Evolutionary conservation across 2,888 invertebrate genomes (phyloP), one percentile per base, ranked within the genome.

Genomic region (Ectropis crepuscularia): DNA sequence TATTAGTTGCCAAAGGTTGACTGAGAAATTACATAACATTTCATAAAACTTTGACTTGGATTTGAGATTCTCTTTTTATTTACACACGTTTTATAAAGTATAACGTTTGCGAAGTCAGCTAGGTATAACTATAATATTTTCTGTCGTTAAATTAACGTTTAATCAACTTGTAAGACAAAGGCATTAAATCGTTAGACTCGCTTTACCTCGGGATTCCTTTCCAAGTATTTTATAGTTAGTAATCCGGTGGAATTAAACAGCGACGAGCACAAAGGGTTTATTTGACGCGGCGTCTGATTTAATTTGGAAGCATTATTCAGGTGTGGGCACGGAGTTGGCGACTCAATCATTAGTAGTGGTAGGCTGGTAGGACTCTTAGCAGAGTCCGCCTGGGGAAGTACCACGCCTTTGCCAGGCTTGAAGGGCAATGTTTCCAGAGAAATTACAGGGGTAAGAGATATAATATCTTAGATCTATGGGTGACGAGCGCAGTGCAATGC

Each of bases 221-320:
- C 50, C 0, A 41, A 42, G 41, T 53, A 53, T 53, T 53, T 53
- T 10, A 51, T 28, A 36, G 51, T n/a, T n/a, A 51, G 36, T 58
- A 58, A 63, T 58, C 51, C 36, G n/a, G 11, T 51, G 12, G 10
- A 57, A 60, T 59, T 61, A 59, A 67, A 61, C 42, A 39, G 10
- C 51, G 50, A 28, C 59, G 53, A 53, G 53, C 43, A 55, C 53
- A 63, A 61, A 68, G 58, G 45, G 62, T 67, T 62, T 62, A 67
- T 68, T 69, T 66, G 43, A 64, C 63, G 57, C 53, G 59, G 62
- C 51, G 45, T 46, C 46, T 72, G 68, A 70, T 72, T 70, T 65
- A 72, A 73, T 72, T 70, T 57, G 53, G 63, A 11, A 55, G 54
- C 58, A 61, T 70, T 63, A 72, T 70, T 72, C 50, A 59, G 10